These are phyloP conservation scores for Centropus unirufus DNA, from an alignment of 2,113 vertebrate genomes.

Conservation along the genomic window DNA sequence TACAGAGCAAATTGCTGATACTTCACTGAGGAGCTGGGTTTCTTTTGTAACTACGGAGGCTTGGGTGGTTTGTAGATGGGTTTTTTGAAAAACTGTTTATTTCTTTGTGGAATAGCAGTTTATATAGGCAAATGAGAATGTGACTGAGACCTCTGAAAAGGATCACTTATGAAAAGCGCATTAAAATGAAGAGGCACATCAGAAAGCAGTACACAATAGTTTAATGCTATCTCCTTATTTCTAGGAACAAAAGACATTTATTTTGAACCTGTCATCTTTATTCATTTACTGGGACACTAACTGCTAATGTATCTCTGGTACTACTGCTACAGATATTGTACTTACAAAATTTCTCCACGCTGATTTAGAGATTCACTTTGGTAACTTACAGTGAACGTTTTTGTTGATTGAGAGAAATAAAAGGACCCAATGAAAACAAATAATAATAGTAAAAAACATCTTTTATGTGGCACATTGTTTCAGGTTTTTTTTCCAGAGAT, in stretches of 20 bases:
- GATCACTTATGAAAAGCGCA: not conserved
- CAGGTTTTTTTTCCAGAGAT: not conserved
- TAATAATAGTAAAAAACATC: slow-evolving; percentile 17
- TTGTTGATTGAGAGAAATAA: not conserved
- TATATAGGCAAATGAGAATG: not conserved
- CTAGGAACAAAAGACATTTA: slow-evolving; percentile 28
- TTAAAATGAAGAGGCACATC: not conserved
- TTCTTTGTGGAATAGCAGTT: not conserved
- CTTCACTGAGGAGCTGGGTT: not conserved
- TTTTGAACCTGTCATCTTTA: slow-evolving; percentile 20
- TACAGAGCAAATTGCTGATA: not conserved
- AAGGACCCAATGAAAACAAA: not conserved
- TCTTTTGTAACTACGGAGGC: not conserved
- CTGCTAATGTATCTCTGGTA: slow-evolving; percentile 23
- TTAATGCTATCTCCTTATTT: slow-evolving; percentile 27
- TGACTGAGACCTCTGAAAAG: not conserved
- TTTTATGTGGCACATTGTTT: not conserved
- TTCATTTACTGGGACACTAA: slow-evolving; percentile 29
- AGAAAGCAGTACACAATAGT: not conserved
- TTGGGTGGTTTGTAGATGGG: not conserved
- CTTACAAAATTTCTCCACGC: slow-evolving; percentile 6
- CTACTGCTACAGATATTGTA: slow-evolving; percentile 20
- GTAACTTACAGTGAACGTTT: slow-evolving; percentile 47
- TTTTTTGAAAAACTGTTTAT: not conserved
- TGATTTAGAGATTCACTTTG: not conserved